These are phyloP conservation scores for Nannospalax galili DNA, from an alignment of 2,113 vertebrate species.

Conservation along the genomic window DNA sequence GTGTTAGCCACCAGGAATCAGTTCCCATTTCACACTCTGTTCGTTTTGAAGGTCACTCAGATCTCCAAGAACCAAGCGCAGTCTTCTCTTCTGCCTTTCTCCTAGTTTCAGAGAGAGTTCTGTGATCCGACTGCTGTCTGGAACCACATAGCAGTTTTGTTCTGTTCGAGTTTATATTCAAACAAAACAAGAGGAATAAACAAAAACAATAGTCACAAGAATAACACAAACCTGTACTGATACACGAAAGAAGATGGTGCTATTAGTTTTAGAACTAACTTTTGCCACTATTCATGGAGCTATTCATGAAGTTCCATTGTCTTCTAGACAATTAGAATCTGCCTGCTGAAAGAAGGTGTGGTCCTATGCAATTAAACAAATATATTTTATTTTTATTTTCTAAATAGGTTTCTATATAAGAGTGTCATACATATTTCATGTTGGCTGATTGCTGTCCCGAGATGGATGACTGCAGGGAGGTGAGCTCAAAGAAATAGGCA, in stretches of 20 bases:
- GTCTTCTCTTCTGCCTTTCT: constrained; percentile 11
- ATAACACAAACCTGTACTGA: background rate
- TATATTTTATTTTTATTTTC: background rate
- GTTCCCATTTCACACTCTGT: constrained; percentile 54
- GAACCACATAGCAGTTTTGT: constrained; percentile 9
- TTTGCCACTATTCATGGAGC: background rate
- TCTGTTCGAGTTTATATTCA: constrained; percentile 34
- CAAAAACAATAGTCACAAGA: background rate
- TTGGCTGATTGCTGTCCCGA: background rate
- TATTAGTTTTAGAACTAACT: background rate
- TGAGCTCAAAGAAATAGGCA: background rate
- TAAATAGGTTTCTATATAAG: background rate
- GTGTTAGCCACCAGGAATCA: constrained; percentile 66
- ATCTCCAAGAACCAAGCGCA: constrained; percentile 33
- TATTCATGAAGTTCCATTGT: constrained; percentile 14
- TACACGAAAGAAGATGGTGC: background rate
- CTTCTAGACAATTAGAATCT: background rate
- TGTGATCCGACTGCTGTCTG: background rate
- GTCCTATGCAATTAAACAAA: background rate
- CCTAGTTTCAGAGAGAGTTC: background rate
- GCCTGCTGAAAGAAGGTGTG: background rate
- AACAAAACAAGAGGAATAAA: constrained; percentile 26
- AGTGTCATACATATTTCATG: background rate
- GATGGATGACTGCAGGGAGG: background rate
- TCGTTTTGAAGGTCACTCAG: background rate